Conservation (phyloP, 2,888 invertebrate genomes). For the Rhamnusium bicolor region DNA sequence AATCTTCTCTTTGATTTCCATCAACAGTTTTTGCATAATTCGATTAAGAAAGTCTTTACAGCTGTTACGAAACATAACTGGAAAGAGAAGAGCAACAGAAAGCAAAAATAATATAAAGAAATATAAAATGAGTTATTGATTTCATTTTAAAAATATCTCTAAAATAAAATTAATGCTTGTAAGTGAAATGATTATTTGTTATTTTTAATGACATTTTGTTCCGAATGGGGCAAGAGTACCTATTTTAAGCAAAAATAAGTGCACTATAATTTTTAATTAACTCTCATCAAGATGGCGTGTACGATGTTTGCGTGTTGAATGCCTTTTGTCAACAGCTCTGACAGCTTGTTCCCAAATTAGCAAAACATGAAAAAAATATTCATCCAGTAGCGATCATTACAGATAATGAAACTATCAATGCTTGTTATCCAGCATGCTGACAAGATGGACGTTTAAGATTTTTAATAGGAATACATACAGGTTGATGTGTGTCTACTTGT, state of each 20-base stretch:
- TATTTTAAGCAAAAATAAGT: slow-evolving; percentile 7
- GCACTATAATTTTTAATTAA: slow-evolving; percentile 49
- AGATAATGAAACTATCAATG: slow-evolving; percentile 43
- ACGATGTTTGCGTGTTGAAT: slow-evolving; percentile 49
- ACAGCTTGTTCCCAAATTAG: slow-evolving; percentile 58
- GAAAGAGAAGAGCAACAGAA: slow-evolving; percentile 16
- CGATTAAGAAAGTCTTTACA: slow-evolving; percentile 36
- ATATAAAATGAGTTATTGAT: neutral
- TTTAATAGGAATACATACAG: neutral
- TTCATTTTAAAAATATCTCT: slow-evolving; percentile 8
- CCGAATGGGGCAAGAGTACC: neutral
- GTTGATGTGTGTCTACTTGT: neutral
- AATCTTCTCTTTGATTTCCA: slow-evolving; percentile 45
- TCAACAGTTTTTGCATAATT: slow-evolving; percentile 47
- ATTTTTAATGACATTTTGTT: too few species aligned
- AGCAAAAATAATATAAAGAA: slow-evolving; percentile 3
- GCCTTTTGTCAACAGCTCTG: slow-evolving; percentile 56
- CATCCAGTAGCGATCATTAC: slow-evolving; percentile 42
- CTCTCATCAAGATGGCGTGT: slow-evolving; percentile 56
- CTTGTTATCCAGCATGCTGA: slow-evolving; percentile 33
- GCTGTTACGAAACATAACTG: slow-evolving; percentile 23
- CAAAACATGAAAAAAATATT: slow-evolving; percentile 55
- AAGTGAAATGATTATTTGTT: too few species aligned
- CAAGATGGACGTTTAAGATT: neutral
- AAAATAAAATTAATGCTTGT: too few species aligned